Evolutionary conservation across 2,113 vertebrate genomes (phyloP), one percentile per base, ranked within the genome.

Genomic region (Condylura cristata): DNA sequence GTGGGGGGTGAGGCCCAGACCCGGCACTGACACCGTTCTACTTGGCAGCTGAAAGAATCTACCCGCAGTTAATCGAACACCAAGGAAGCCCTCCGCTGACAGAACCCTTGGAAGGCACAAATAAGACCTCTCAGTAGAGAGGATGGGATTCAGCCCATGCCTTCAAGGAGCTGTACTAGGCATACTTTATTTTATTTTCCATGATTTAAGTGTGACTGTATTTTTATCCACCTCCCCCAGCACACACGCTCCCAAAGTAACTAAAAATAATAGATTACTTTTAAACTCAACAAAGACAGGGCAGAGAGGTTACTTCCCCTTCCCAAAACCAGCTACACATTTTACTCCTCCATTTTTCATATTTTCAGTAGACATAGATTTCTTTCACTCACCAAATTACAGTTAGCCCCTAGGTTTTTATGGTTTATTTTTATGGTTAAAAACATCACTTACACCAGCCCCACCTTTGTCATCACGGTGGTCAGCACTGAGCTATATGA

Each of bases 111-210:
- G 37, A 32, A 58, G 46, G 41, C 17, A 20, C 0, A 4, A 44
- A 22, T 12, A 41, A 84, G 65, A 53, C 16, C 60, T 48, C 46
- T 28, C 24, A 11, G 63, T 53, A n/a, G 20, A 41, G 34, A 20
- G n/a, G 39, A 51, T 8, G 9, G 8, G 63, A 28, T 11, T 24
- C 34, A 46, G 51, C 28, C 60, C 76, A 53, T n/a, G 86, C 76
- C 39, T 75, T 76, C 53, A 71, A 85, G 76, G 79, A 56, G 20
- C 56, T 79, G 34, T 48, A 13, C 9, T 39, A 37, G 20, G n/a
- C 46, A 16, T 44, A 46, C 92, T 93, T 63, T 78, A 89, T 95
- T 92, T 95, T 22, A 70, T 86, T 95, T 88, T 92, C 74, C 56
- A 44, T 60, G 37, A 17, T 48, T 94, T 89, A 46, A 34, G 56